phyloP scores from a whole-genome alignment of 2,888 invertebrate species.

The Parapristionchus giblindavisi region DNA sequence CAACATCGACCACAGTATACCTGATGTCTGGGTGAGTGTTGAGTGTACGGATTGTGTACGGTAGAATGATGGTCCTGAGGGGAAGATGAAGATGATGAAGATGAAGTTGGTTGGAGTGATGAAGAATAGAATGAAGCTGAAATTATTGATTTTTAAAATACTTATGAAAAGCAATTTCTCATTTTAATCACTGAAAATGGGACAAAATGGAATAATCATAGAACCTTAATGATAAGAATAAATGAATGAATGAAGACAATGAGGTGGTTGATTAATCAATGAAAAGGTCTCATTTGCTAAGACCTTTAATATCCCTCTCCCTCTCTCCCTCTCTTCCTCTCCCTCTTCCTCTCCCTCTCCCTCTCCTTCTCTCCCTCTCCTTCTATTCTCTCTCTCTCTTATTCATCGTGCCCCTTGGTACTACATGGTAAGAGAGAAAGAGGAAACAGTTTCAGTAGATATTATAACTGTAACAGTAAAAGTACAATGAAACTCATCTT shows the following conservation, averaged over 20 bases:
- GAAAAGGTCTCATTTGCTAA: constrained; percentile 1
- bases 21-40: background rate
- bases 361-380: no score
- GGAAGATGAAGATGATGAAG: constrained; percentile 8
- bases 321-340: background rate
- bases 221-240: constrained; percentile 27
- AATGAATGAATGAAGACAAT: background rate
- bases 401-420: no score
- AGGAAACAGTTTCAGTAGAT: background rate
- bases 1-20: constrained; percentile 9
- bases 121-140: constrained; percentile 30
- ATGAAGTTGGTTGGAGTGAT: background rate
- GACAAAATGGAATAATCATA: background rate
- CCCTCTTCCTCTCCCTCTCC: background rate
- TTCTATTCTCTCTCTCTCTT: no score
- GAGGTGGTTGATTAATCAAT: constrained; percentile 14
- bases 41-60: background rate
- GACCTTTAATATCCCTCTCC: background rate
- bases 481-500: no score
- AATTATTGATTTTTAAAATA: background rate
- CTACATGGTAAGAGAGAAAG: constrained; percentile 1
- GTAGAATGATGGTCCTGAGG: background rate
- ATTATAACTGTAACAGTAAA: no score
- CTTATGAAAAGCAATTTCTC: background rate
- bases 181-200: background rate